phyloP scores from a whole-genome alignment of 2,797 vertebrate species.

The Melopsittacus undulatus region DNA sequence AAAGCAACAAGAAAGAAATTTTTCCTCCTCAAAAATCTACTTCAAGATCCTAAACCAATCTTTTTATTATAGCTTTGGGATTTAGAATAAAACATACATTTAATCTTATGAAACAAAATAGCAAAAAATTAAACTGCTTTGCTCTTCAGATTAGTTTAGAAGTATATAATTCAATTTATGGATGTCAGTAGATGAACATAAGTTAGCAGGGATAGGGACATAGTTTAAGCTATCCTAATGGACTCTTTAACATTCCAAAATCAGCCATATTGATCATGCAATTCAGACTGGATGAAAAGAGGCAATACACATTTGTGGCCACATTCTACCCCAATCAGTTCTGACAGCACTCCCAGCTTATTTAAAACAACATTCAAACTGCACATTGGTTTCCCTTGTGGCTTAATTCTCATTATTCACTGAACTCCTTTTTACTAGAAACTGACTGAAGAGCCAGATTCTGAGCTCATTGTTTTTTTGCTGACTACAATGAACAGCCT shows the following conservation, averaged over 20 bases:
- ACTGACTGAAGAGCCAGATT: slow-evolving; percentile 69
- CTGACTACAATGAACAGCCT: slow-evolving; percentile 58
- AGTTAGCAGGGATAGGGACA: not conserved
- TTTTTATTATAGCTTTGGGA: not conserved
- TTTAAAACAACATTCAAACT: slow-evolving; percentile 62
- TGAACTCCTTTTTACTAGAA: slow-evolving; percentile 70
- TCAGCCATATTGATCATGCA: not conserved
- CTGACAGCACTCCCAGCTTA: slow-evolving; percentile 46
- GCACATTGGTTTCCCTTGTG: slow-evolving; percentile 42
- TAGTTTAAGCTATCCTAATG: slow-evolving; percentile 5
- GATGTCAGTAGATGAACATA: not conserved
- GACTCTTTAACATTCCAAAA: slow-evolving; percentile 2
- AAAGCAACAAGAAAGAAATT: not conserved
- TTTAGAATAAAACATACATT: not conserved
- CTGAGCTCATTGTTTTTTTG: slow-evolving; percentile 73
- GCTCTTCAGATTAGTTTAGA: not conserved
- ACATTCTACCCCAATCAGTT: slow-evolving; percentile 22
- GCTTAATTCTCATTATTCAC: slow-evolving; percentile 64
- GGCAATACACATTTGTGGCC: not conserved
- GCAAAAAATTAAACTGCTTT: not conserved
- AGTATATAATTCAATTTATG: not conserved
- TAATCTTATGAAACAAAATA: not conserved
- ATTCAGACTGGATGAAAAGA: not conserved
- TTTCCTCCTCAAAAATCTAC: not conserved
- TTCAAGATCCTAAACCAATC: not conserved